Evolutionary conservation across 2,888 invertebrate genomes (phyloP).

Genomic region (Eledona agricola): DNA sequence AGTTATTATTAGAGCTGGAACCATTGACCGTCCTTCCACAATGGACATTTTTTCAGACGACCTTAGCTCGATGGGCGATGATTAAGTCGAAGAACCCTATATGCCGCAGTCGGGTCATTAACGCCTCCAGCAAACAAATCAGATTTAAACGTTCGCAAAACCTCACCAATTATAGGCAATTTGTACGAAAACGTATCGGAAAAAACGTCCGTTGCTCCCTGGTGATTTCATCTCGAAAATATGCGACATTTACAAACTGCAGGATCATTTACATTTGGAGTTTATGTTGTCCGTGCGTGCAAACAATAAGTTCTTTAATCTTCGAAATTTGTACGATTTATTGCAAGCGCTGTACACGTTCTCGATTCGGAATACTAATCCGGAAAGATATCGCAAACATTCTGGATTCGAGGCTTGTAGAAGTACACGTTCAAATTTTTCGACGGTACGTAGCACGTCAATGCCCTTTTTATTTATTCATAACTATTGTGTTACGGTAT

Average conservation of each 20-base stretch:
- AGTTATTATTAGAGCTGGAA: conserved; percentile 9
- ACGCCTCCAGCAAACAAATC: conserved; percentile 15
- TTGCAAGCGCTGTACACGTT: conserved; percentile 1
- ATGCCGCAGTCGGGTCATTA: conserved; percentile 11
- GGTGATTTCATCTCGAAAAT: conserved; percentile 19
- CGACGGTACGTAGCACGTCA: conserved; percentile 23
- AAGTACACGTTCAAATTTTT: conserved; percentile 16
- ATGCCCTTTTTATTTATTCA: conserved; percentile 27
- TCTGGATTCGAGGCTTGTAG: conserved; percentile 9
- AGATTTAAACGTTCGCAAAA: conserved; percentile 1
- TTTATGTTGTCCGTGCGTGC: conserved; percentile 9
- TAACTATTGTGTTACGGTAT: not conserved
- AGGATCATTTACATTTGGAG: conserved; percentile 10
- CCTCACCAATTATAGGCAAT: conserved; percentile 13
- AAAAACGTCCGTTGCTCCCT: conserved; percentile 25
- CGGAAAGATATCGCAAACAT: conserved; percentile 14
- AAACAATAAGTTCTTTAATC: conserved; percentile 11
- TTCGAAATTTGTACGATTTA: conserved; percentile 7
- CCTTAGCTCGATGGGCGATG: conserved; percentile 27
- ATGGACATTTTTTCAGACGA: conserved; percentile 21
- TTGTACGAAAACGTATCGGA: conserved; percentile 15
- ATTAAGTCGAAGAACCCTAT: conserved; percentile 29
- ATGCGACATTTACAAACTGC: conserved; percentile 9
- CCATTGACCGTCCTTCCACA: conserved; percentile 32
- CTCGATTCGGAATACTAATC: conserved; percentile 10